Percentiles rank a stretch among this genome's conserved stretches.
Conservation (phyloP, 2,888 invertebrate species). For the Euspilapteryx auroguttella region DNA sequence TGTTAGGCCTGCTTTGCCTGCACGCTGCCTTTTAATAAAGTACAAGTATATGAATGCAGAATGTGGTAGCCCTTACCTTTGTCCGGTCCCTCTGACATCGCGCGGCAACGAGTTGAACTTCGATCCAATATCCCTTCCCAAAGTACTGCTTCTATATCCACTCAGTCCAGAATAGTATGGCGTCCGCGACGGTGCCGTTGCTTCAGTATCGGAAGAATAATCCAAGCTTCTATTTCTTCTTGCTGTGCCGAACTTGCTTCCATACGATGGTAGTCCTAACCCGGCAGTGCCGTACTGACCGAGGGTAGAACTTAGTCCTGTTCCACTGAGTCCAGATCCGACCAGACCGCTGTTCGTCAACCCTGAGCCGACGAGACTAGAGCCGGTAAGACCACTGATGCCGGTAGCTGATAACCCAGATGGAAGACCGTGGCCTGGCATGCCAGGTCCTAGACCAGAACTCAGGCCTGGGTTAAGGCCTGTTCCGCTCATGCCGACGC, state of each 20-base stretch:
- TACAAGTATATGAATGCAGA: no score
- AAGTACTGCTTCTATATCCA: conserved; percentile 48
- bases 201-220: conserved; percentile 95
- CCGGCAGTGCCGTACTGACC: conserved; percentile 40
- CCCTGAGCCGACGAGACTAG: conserved; percentile 40
- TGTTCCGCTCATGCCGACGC: conserved; percentile 29
- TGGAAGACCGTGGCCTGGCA: conserved; percentile 21
- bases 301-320: conserved; percentile 35
- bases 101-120: conserved; percentile 76
- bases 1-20: no score
- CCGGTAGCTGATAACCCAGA: conserved; percentile 47
- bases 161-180: conserved; percentile 73
- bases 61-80: no score
- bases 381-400: conserved; percentile 45
- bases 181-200: conserved; percentile 75
- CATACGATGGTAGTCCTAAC: conserved; percentile 42
- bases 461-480: conserved; percentile 21
- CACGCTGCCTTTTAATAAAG: no score
- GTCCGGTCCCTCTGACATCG: conserved; percentile 64
- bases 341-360: conserved; percentile 38
- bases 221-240: conserved; percentile 82
- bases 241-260: conserved; percentile 61
- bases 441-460: conserved; percentile 15
- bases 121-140: conserved; percentile 62
- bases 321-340: conserved; percentile 28